Percentiles rank a stretch among this genome's conserved stretches.
Conservation (phyloP, 1,140 invertebrate genomes). For the Semibalanus balanoides region DNA sequence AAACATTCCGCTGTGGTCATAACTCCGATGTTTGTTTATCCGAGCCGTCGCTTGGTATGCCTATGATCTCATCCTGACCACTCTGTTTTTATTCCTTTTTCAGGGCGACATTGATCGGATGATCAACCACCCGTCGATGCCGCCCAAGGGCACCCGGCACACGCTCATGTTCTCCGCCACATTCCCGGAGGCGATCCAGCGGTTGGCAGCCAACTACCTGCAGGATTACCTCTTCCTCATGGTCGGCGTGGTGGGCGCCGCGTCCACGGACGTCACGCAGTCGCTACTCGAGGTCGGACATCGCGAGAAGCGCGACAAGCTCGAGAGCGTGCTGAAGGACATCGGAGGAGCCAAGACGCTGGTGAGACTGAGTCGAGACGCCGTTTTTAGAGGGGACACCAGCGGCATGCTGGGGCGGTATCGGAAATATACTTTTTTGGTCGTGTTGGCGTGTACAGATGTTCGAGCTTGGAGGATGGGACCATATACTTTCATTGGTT, state of each 20-base stretch:
- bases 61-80: too few species aligned
- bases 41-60: too few species aligned
- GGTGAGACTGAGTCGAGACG: background rate
- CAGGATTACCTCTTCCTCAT: constrained; percentile 64
- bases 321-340: constrained; percentile 28
- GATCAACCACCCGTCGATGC: constrained; percentile 58
- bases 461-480: too few species aligned
- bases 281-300: constrained; percentile 54
- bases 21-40: too few species aligned
- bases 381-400: background rate
- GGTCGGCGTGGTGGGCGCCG: constrained; percentile 79
- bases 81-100: too few species aligned
- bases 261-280: constrained; percentile 79
- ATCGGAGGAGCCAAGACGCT: constrained; percentile 7
- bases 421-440: too few species aligned
- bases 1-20: too few species aligned
- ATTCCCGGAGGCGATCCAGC: constrained; percentile 48
- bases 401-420: too few species aligned
- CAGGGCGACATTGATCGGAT: constrained; percentile 53
- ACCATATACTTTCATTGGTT: too few species aligned
- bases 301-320: constrained; percentile 53
- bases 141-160: constrained; percentile 45
- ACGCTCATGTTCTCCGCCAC: constrained; percentile 90
- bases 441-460: too few species aligned
- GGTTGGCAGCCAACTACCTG: constrained; percentile 17